Base-by-base conservation (phyloP, 2,113 vertebrate species). In the Alectura lathami region DNA sequence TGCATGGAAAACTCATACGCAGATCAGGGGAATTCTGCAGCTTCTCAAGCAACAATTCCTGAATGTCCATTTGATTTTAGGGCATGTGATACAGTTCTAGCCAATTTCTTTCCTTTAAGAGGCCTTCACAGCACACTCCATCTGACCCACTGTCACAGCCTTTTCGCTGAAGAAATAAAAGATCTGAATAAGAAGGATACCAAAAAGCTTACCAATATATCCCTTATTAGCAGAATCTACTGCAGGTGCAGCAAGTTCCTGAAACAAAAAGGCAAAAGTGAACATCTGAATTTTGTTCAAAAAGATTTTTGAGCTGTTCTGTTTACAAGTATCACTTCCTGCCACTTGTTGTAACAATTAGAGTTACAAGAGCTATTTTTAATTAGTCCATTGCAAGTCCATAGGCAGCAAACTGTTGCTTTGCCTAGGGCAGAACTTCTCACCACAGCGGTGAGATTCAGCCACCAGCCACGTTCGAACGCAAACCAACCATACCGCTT, bases 161-260 rank as follows among this genome's bases (percentile, higher is more conserved):
- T 78, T 80, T 84, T n/a, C 73, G 27, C 38, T 81, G 34, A 92
- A 72, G 76, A 8, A 83, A 74, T 24, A 70, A 32, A 77, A 87
- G 48, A 68, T 32, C 17, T 10, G 22, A 62, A 4, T 26, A 64
- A 60, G n/a, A 83, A 32, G 14, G 15, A 21, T 13, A 57, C 3
- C n/a, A 66, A 78, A 94, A 94, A 90, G 86, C 98, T 98, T 96
- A 99, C 99, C 99, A 18, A 99, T 97, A 91, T 98, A 99, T 50
- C 99, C 99, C 96, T 98, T 99, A 91, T 98, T 97, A n/a, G 98
- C 98, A 38, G 98, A 96, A 86, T 99, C 99, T 38, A 86, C 94
- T 53, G 98, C 91, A 2, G 99, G 99, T 88, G 96, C 94, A 62
- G 99, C 81, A 96, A 99, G 98, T 94, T 99, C 99, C 99, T 99